phyloP scores from a whole-genome alignment of 2,797 vertebrate species.

The Paratrypauchen microcephalus region DNA sequence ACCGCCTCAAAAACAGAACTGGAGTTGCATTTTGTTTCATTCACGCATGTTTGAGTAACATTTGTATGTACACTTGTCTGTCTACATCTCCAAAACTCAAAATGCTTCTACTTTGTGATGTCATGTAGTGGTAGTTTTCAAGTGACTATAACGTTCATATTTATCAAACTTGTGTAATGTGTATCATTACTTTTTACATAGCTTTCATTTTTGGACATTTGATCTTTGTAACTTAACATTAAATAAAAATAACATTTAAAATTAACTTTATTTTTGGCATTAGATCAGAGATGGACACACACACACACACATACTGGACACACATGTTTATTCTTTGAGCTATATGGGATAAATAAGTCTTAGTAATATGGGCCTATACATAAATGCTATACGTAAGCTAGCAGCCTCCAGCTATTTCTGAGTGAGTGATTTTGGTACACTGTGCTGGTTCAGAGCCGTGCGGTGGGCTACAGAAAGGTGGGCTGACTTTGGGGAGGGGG shows the following conservation, averaged over 20 bases:
- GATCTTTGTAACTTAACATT: too few relatives aligned
- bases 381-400: neutral
- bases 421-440: neutral
- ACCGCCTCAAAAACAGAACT: too few relatives aligned
- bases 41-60: too few relatives aligned
- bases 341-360: neutral
- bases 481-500: constrained; percentile 10
- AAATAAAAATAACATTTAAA: too few relatives aligned
- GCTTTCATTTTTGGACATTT: neutral
- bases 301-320: neutral
- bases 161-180: too few relatives aligned
- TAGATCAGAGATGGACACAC: neutral
- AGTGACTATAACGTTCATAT: too few relatives aligned
- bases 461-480: neutral
- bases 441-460: neutral
- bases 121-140: too few relatives aligned
- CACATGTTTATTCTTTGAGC: neutral
- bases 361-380: neutral
- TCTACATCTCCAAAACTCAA: too few relatives aligned
- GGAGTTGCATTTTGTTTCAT: too few relatives aligned
- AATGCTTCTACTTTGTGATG: too few relatives aligned
- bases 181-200: neutral
- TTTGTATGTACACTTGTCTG: too few relatives aligned
- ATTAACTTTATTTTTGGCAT: neutral
- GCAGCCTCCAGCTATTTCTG: neutral